A percentile compares a stretch with the other conserved stretches of the same genome.
These are phyloP conservation scores for Actenoides lindsayi DNA, from an alignment of 2,113 vertebrate genomes.

Conservation along the genomic window DNA sequence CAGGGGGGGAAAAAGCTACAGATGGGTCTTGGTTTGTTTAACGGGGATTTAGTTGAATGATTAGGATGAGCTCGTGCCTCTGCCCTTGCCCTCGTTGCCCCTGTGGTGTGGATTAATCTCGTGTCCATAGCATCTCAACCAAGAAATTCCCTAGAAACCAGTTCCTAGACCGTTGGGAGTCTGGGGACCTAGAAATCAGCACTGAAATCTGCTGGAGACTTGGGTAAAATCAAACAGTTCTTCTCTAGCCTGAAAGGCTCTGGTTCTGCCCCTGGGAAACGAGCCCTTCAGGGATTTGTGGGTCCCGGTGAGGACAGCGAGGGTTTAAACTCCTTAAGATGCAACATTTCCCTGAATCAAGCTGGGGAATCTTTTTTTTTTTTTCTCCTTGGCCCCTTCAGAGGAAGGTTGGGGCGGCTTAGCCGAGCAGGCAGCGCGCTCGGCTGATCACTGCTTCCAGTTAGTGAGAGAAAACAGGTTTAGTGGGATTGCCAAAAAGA, in stretches of 20 bases:
- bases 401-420: neutral
- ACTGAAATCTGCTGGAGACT: neutral
- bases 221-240: fast-evolving
- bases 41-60: neutral
- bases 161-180: neutral
- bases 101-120: neutral
- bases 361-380: neutral
- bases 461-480: neutral
- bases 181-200: neutral
- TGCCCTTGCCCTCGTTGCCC: neutral
- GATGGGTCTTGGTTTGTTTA: fast-evolving
- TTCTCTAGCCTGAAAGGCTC: neutral
- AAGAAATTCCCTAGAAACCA: constrained; percentile 20
- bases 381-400: neutral
- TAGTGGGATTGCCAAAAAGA: neutral
- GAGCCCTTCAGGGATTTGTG: neutral
- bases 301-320: neutral
- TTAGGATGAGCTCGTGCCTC: neutral
- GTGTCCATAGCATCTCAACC: neutral
- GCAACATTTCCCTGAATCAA: fast-evolving
- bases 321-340: neutral
- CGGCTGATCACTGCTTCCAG: neutral
- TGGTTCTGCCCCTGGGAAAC: neutral
- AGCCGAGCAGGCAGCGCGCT: neutral
- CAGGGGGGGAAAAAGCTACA: neutral